Conservation (phyloP, 2,888 invertebrate genomes). For the Onchidella celtica region DNA sequence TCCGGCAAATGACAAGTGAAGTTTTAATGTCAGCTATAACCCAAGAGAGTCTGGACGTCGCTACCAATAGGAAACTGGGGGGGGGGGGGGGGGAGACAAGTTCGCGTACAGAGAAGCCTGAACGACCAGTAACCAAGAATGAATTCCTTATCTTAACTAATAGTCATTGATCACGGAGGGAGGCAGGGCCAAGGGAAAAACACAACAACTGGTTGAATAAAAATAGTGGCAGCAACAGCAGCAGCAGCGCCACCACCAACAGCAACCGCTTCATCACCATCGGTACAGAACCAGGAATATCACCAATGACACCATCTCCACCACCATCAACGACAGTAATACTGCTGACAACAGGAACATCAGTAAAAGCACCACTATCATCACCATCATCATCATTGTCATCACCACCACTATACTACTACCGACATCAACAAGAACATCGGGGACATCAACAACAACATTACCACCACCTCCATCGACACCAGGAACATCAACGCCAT, state of each 20-base stretch:
- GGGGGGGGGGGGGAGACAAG: no score
- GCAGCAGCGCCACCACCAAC: no score
- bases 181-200: neutral
- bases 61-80: no score
- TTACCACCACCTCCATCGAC: neutral
- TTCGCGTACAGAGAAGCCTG: no score
- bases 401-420: neutral
- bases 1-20: no score
- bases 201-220: neutral
- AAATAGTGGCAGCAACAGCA: neutral
- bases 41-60: no score
- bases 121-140: no score
- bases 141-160: no score
- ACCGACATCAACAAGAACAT: neutral
- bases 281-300: neutral
- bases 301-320: neutral
- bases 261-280: neutral
- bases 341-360: constrained; percentile 34
- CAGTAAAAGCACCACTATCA: constrained; percentile 36
- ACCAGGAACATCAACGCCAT: no score
- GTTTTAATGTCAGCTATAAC: no score
- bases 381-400: constrained; percentile 38
- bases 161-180: no score
- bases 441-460: constrained; percentile 6
- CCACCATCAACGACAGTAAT: constrained; percentile 26